Evolutionary conservation across 2,113 vertebrate species (phyloP).

Genomic region (Helogale parvula): DNA sequence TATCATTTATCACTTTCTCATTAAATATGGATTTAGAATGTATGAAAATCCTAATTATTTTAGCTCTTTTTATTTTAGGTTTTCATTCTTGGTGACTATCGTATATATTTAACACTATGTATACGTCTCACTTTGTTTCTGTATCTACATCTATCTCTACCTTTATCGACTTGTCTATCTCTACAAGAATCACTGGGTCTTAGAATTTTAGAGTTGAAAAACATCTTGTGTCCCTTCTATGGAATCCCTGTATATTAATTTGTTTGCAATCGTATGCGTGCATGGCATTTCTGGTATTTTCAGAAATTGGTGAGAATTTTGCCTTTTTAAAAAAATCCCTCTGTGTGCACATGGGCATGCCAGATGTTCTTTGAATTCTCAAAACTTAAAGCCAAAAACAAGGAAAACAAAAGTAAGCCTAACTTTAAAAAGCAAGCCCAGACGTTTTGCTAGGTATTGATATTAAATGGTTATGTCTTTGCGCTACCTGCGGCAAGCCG

Average conservation of each 20-base stretch:
- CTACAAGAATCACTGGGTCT: not conserved
- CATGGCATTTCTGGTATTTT: not conserved
- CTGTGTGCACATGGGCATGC: not conserved
- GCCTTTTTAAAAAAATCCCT: not conserved
- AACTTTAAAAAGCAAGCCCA: not conserved
- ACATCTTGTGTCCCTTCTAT: not conserved
- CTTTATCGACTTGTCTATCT: not conserved
- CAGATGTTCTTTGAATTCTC: not conserved
- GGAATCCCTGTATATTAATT: not conserved
- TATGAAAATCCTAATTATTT: not conserved
- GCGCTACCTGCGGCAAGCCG: not conserved
- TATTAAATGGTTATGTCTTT: not conserved
- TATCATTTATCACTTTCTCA: not conserved
- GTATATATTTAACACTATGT: not conserved
- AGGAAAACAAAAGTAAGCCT: not conserved
- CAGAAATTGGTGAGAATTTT: not conserved
- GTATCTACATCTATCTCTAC: not conserved
- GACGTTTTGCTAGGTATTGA: not conserved
- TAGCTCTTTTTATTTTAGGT: not conserved
- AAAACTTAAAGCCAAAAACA: slow-evolving; percentile 1
- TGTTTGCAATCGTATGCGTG: not conserved
- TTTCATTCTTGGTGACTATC: not conserved
- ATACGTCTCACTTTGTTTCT: not conserved
- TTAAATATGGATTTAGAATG: not conserved
- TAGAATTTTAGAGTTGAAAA: slow-evolving; percentile 17